phyloP scores from a whole-genome alignment of 1,140 invertebrate genomes.

The Berghia stephanieae region DNA sequence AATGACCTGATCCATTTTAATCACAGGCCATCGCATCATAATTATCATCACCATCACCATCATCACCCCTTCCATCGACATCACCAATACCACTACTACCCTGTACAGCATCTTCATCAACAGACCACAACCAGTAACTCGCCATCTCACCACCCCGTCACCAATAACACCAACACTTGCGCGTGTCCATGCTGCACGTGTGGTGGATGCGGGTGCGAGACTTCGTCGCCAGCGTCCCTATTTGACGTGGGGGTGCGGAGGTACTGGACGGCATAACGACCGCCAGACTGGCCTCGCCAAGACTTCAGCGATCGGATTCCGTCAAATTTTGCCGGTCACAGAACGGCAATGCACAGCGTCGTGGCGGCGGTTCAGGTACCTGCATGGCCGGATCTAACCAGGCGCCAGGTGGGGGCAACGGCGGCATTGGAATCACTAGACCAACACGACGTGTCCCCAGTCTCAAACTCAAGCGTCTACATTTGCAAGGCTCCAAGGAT shows the following conservation, averaged over 20 bases:
- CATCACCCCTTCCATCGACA: too few relatives aligned
- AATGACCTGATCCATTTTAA: too few relatives aligned
- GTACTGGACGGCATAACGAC: conserved; percentile 27
- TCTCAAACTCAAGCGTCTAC: conserved; percentile 60
- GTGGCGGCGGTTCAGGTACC: conserved; percentile 66
- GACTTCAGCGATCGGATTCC: conserved; percentile 56
- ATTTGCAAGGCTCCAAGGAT: conserved; percentile 38
- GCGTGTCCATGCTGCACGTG: conserved; percentile 68
- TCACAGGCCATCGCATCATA: too few relatives aligned
- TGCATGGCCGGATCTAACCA: conserved; percentile 27
- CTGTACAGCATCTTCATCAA: not conserved
- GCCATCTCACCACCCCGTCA: not conserved
- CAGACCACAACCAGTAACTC: not conserved
- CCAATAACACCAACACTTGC: conserved; percentile 39
- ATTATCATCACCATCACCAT: too few relatives aligned
- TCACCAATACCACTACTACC: too few relatives aligned
- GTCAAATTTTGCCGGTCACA: conserved; percentile 54
- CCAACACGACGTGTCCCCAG: conserved; percentile 54
- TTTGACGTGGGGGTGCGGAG: too few relatives aligned
- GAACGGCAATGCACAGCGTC: conserved; percentile 69
- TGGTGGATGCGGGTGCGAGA: conserved; percentile 83
- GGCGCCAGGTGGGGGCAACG: conserved; percentile 15
- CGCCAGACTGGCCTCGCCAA: conserved; percentile 47
- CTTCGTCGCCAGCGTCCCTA: conserved; percentile 10
- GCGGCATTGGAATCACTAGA: conserved; percentile 29